phyloP scores from a whole-genome alignment of 1,140 invertebrate genomes.

The Aphaenogaster ashmeadi region DNA sequence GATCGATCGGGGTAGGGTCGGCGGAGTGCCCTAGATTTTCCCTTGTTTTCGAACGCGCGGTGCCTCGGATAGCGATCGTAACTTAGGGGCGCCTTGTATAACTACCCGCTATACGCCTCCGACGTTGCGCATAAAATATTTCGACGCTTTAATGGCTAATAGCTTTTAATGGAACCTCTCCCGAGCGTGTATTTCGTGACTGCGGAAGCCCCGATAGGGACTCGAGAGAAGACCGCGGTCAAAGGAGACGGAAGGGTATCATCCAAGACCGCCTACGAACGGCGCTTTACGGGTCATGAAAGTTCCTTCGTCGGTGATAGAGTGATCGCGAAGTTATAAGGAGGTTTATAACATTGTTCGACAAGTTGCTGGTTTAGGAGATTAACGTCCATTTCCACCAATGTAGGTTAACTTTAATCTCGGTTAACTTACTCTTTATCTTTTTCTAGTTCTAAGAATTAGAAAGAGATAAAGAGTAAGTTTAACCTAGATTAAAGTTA shows the following conservation, averaged over 20 bases:
- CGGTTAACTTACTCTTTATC: too few relatives aligned
- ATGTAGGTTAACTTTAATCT: too few relatives aligned
- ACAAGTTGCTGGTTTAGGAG: background rate
- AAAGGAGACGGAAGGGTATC: constrained; percentile 52
- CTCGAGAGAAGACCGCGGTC: constrained; percentile 33
- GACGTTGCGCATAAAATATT: constrained; percentile 81
- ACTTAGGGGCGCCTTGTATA: constrained; percentile 71
- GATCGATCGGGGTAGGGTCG: constrained; percentile 53
- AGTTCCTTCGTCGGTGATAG: constrained; percentile 7
- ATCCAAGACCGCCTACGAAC: background rate
- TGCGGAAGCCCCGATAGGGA: constrained; percentile 57
- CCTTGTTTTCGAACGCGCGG: constrained; percentile 75
- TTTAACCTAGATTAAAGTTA: too few relatives aligned
- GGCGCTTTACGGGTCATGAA: constrained; percentile 31
- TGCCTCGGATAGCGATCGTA: constrained; percentile 64
- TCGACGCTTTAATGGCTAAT: constrained; percentile 82
- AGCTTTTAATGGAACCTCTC: constrained; percentile 81
- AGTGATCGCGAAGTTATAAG: constrained; percentile 6
- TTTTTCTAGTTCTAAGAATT: too few relatives aligned
- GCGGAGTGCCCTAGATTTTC: constrained; percentile 64
- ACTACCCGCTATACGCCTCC: constrained; percentile 73
- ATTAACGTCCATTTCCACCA: too few relatives aligned
- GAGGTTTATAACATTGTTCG: background rate
- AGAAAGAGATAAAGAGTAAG: too few relatives aligned
- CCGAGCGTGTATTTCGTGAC: constrained; percentile 65